Evolutionary conservation across 2,113 vertebrate genomes (phyloP).

Genomic region (Hepsetus odoe): DNA sequence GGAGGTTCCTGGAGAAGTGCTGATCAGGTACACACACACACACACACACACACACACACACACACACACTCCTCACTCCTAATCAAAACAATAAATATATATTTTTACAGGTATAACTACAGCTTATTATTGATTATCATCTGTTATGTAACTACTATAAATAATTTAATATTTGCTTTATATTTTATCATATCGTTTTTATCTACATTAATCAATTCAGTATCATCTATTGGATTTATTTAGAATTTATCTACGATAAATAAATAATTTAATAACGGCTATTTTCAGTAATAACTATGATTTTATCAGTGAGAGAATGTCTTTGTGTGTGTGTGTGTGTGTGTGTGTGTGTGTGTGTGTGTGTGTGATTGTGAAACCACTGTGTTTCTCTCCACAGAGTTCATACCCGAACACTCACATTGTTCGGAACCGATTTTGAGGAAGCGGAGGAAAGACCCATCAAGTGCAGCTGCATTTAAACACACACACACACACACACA

Average conservation of each 20-base stretch:
- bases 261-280: too few relatives aligned
- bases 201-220: too few relatives aligned
- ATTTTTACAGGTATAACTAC: too few relatives aligned
- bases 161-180: too few relatives aligned
- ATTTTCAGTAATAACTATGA: too few relatives aligned
- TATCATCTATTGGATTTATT: too few relatives aligned
- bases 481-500: slow-evolving; percentile 20
- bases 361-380: slow-evolving; percentile 34
- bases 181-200: too few relatives aligned
- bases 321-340: not conserved
- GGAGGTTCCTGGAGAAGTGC: slow-evolving; percentile 75
- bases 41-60: slow-evolving; percentile 21
- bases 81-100: too few relatives aligned
- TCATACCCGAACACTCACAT: slow-evolving; percentile 79
- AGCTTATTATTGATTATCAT: too few relatives aligned
- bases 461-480: slow-evolving; percentile 78
- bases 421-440: slow-evolving; percentile 78
- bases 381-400: slow-evolving; percentile 72
- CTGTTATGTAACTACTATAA: too few relatives aligned
- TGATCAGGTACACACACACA: slow-evolving; percentile 70
- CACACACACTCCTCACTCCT: too few relatives aligned
- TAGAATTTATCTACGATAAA: too few relatives aligned
- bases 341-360: not conserved
- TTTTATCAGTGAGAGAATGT: not conserved
- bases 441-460: slow-evolving; percentile 72